These are phyloP conservation scores for Chouioia cunea DNA, from an alignment of 2,888 invertebrate genomes.

Conservation along the genomic window DNA sequence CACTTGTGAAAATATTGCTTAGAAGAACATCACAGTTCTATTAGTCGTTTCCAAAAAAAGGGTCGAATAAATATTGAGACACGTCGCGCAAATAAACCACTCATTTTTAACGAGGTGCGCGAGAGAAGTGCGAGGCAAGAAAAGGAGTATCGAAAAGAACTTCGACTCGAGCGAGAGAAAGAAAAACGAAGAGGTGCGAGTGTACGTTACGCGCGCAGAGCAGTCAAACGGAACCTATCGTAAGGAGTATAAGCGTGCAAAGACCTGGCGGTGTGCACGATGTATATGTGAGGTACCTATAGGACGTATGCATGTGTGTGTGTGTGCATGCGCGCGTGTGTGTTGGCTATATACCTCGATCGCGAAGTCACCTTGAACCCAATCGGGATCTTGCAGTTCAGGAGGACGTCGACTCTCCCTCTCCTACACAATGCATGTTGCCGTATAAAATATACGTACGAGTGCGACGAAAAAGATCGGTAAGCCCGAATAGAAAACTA, in stretches of 20 bases:
- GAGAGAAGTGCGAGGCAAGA: conserved; percentile 16
- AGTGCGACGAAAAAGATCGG: conserved; percentile 14
- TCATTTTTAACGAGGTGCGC: conserved; percentile 32
- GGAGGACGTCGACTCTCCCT: conserved; percentile 48
- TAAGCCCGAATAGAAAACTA: too few relatives aligned
- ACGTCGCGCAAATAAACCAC: conserved; percentile 26
- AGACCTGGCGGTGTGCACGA: conserved; percentile 25
- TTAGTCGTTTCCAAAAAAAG: too few relatives aligned
- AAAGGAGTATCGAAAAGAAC: conserved; percentile 21
- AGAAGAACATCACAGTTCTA: too few relatives aligned
- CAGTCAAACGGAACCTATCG: conserved; percentile 48
- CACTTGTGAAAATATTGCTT: too few relatives aligned
- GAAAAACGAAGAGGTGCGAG: conserved; percentile 19
- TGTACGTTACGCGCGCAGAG: conserved; percentile 40
- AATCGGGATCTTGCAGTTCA: conserved; percentile 53
- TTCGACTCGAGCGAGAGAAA: conserved; percentile 23
- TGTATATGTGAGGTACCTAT: not conserved
- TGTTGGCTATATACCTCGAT: conserved; percentile 56
- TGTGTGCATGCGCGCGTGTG: conserved; percentile 11
- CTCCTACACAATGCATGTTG: conserved; percentile 13
- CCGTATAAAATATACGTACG: conserved; percentile 6
- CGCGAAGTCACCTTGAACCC: conserved; percentile 62
- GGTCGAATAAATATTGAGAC: conserved; percentile 37
- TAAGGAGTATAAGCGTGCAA: conserved; percentile 37
- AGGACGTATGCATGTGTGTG: conserved; percentile 1